Conservation (phyloP, 2,113 vertebrate species). For the Leptobrachium leishanense region DNA sequence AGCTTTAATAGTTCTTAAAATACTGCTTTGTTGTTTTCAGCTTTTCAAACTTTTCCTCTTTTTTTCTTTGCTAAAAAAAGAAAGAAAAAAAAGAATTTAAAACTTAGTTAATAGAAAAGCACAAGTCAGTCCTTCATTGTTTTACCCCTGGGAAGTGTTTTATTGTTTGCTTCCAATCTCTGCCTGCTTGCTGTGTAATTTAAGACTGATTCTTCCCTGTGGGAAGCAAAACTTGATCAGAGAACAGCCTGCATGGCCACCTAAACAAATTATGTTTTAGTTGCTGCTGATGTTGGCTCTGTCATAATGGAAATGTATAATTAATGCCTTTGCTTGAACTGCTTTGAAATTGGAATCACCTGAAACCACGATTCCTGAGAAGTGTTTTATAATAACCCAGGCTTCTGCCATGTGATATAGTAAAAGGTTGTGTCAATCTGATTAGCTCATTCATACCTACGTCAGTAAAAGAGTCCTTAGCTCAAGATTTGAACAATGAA, state of each 20-base stretch:
- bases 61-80: too few relatives aligned
- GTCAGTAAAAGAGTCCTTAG: slow-evolving; percentile 49
- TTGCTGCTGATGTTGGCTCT: slow-evolving; percentile 66
- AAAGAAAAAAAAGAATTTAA: slow-evolving; percentile 32
- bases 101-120: slow-evolving; percentile 47
- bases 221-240: slow-evolving; percentile 71
- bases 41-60: too few relatives aligned
- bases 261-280: slow-evolving; percentile 71
- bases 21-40: too few relatives aligned
- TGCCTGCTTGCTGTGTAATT: slow-evolving; percentile 69
- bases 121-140: slow-evolving; percentile 51
- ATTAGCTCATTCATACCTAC: slow-evolving; percentile 44
- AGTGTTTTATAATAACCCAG: slow-evolving; percentile 50
- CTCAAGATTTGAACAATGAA: slow-evolving; percentile 52
- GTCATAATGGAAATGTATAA: slow-evolving; percentile 71
- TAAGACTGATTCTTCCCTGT: slow-evolving; percentile 69
- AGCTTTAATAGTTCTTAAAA: too few relatives aligned
- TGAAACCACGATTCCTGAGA: slow-evolving; percentile 59
- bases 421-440: slow-evolving; percentile 12
- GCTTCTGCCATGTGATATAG: slow-evolving; percentile 35
- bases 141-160: slow-evolving; percentile 56
- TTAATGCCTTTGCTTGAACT: slow-evolving; percentile 65
- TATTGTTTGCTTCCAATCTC: slow-evolving; percentile 65
- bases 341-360: slow-evolving; percentile 62
- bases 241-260: slow-evolving; percentile 66